Conservation (phyloP, 2,888 invertebrate species). For the Cerastis rubricosa region DNA sequence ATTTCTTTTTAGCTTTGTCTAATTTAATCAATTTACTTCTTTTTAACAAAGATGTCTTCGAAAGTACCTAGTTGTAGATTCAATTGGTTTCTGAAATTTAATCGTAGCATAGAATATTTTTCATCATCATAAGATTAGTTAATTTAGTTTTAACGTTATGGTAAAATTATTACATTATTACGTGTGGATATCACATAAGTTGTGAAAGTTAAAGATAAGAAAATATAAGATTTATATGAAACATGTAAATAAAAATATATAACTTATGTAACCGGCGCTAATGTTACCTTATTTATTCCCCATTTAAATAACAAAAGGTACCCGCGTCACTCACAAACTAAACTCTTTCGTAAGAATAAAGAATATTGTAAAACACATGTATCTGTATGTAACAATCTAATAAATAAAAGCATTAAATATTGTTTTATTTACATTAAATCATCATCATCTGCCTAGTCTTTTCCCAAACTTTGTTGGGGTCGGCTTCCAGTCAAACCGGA, state of each 20-base stretch:
- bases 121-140: conserved; percentile 64
- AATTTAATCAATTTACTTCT: conserved; percentile 15
- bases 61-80: conserved; percentile 56
- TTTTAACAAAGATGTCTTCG: conserved; percentile 11
- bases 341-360: conserved; percentile 56
- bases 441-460: too few relatives aligned
- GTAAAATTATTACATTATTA: conserved; percentile 30
- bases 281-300: conserved; percentile 87
- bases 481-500: too few relatives aligned
- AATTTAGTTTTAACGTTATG: conserved; percentile 46
- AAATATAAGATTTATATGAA: conserved; percentile 57
- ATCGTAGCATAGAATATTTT: conserved; percentile 59
- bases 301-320: conserved; percentile 78
- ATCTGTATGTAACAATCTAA: conserved; percentile 72
- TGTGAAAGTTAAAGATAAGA: conserved; percentile 54
- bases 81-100: conserved; percentile 59
- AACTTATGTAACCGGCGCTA: conserved; percentile 83
- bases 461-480: too few relatives aligned
- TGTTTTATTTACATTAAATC: conserved; percentile 55
- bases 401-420: conserved; percentile 72
- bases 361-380: conserved; percentile 61
- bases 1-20: conserved; percentile 19
- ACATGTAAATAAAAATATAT: conserved; percentile 72
- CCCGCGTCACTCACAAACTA: conserved; percentile 78
- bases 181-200: conserved; percentile 54